Evolutionary conservation across 2,888 invertebrate genomes (phyloP), one percentile per base, ranked within the genome.

Genomic region (Idaea straminata): DNA sequence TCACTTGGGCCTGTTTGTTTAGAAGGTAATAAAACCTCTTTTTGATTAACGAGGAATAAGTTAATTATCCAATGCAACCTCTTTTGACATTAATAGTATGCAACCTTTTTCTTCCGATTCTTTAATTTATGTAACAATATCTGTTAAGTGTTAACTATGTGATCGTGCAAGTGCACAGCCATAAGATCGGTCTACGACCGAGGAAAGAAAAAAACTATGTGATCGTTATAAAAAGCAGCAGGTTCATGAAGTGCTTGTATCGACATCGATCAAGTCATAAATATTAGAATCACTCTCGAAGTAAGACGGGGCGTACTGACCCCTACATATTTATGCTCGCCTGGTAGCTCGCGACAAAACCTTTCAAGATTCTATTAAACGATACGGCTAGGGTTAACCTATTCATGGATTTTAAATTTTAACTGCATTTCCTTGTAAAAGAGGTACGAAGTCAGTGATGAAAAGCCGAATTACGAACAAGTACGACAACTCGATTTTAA

Each of bases 371-470:
- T 79, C 79, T 75, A 79, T 79, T 82, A 79, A 78, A 73, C 73
- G 72, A 73, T 70, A 76, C 73, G 74, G 74, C 72, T 72, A 71
- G 73, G 74, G 71, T 72, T 72, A 76, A 76, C 77, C 77, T 83
- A 83, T 82, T 82, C 83, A 83, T 79, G 75, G 77, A 69, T 61
- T 76, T 77, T 76, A 77, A 78, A 70, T 75, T 77, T 77, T 73
- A 72, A 76, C 72, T 73, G 69, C 66, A 68, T 70, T 71, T 62
- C 60, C 63, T 59, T 35, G 60, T 16, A 34, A 64, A 61, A 61
- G 38, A 13, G 36, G 35, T 16, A 6, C 1, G 10, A 57, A 15
- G 16, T 13, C 15, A 15, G 59, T 36, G 47, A 15, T 62, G 36
- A 47, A 47, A 47, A 47, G 47, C 47, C 47, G 47, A 47, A 47